Base-by-base conservation (phyloP, 2,113 vertebrate genomes). In the Nyctibius bracteatus region DNA sequence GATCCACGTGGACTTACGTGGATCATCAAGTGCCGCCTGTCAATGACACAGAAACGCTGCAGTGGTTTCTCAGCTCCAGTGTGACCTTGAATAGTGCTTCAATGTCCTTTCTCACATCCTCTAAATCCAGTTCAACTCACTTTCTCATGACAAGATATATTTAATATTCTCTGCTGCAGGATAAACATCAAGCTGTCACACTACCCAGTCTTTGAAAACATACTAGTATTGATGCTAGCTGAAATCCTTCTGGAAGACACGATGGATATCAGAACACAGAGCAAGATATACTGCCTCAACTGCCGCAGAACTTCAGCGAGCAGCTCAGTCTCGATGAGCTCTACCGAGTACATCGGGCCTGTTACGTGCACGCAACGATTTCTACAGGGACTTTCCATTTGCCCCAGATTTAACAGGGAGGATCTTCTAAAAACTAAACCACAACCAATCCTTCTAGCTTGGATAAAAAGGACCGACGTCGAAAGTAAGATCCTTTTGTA, bases 261-360 rank as follows among this genome's bases (percentile, higher is more conserved):
- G 11, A 9, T 2, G 8, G 57, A 1, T 30, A 35, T 9, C 52
- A 85, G 61, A 46, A 88, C 18, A 30, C 0, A 13, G 16, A 83
- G 12, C 9, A 27, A 46, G 31, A 71, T 5, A 10, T 0, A 11
- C 21, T 41, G 23, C n/a, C 58, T 55, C 4, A 22, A 52, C 7
- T 10, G 19, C 43, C 21, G 52, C 23, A 1, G 3, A 21, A 13
- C 39, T 41, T 51, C 71, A 49, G 31, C 0, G 8, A 35, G 49
- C 35, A 52, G 46, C 59, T 74, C 14, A 5, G n/a, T 2, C 31
- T 16, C 6, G 0, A 31, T 1, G 12, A 75, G 74, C 82, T 65
- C 82, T 11, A 33, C 61, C 5, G 2, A 37, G 31, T 6, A 11
- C 21, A 7, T 18, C 0, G 0, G 14, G 41, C 25, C 33, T 35